Base-by-base conservation (phyloP, 2,888 invertebrate species). In the Deilephila elpenor region DNA sequence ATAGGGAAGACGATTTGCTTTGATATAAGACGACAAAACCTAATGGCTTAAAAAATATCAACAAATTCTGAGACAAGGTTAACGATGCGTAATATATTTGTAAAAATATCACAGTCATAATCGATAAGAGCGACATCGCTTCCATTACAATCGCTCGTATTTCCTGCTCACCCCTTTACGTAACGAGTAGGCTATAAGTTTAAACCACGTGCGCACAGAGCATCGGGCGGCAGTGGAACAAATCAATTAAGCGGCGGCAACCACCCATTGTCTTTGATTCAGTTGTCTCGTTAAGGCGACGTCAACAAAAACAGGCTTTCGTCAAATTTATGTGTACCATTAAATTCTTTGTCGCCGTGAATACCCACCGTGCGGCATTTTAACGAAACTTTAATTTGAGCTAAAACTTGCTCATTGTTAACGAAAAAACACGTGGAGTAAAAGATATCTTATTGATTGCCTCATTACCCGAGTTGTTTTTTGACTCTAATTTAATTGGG, bases 251-350 rank as follows among this genome's bases (percentile, higher is more conserved):
- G 79, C 70, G 78, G 77, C 81, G 79, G 78, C 84, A 87, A 82
- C 88, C 88, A 88, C 89, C 90, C 90, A 91, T 92, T 92, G 90
- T 90, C 80, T 87, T 87, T 88, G 86, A 89, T 89, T 89, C 89
- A 88, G 88, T 85, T 83, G 88, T 89, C 89, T 92, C 89, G 87
- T 92, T 92, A 92, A 88, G 80, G 79, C 78, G 80, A 84, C 83
- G 79, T 79, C 78, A 78, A 78, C 77, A 83, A 85, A 88, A 91
- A 88, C 89, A 81, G 83, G 84, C 80, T 83, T 82, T 83, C 78
- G 81, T 89, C 87, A 88, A 89, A 91, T 90, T 92, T 91, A 91
- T 91, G 86, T 86, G 81, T 82, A 83, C 84, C 89, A 90, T 91
- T 90, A 91, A 87, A 80, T 82, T 85, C 85, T 84, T 86, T 86